Conservation (phyloP, 1,140 invertebrate species). For the Bombus pyrosoma region DNA sequence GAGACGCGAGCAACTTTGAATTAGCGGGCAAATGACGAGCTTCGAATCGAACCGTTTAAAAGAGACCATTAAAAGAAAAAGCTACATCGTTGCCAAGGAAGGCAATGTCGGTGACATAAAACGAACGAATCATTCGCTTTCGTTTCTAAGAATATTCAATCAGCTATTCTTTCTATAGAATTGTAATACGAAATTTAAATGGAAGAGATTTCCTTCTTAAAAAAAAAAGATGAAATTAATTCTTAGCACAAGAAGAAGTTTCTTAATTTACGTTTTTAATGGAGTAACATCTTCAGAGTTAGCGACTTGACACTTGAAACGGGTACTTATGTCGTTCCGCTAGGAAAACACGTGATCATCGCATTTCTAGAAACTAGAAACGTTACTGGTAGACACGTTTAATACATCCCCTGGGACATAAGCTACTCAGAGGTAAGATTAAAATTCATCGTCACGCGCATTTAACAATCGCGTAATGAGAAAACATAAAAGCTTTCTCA, state of each 20-base stretch:
- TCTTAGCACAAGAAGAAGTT: neutral
- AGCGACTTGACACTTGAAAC: neutral
- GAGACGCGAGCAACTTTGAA: neutral
- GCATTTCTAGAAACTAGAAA: neutral
- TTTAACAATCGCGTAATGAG: neutral
- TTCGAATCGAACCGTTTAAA: neutral
- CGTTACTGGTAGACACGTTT: neutral
- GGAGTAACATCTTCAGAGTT: neutral
- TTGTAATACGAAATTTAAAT: neutral
- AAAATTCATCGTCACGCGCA: neutral
- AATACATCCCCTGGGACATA: neutral
- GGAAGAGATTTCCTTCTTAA: neutral
- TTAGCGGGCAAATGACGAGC: conserved; percentile 8
- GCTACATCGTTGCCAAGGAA: neutral
- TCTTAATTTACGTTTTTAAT: neutral
- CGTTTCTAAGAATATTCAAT: neutral
- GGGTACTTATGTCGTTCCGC: neutral
- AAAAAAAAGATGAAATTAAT: neutral
- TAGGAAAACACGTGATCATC: neutral
- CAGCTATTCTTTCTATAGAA: neutral
- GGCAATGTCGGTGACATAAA: neutral
- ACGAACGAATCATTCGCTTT: neutral
- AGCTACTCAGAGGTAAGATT: neutral
- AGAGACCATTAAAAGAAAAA: neutral
- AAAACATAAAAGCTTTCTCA: neutral